phyloP scores from a whole-genome alignment of 1,140 invertebrate species.

The Lutraria rhynchaena region DNA sequence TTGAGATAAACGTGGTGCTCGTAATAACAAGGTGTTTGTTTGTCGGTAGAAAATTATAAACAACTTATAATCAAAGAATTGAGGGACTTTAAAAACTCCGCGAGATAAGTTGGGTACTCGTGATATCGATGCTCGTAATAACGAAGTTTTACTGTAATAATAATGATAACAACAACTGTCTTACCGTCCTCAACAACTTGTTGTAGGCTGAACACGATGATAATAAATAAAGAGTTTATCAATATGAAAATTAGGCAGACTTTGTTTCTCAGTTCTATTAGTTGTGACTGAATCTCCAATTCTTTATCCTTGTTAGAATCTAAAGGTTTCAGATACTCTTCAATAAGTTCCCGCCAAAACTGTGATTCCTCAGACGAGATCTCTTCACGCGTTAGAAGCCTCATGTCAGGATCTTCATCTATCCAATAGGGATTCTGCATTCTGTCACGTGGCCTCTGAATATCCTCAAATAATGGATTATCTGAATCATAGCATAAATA shows the following conservation, averaged over 20 bases:
- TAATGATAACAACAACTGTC: no score
- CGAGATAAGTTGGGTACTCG: no score
- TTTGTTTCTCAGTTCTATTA: slow-evolving; percentile 96
- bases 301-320: slow-evolving; percentile 74
- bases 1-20: no score
- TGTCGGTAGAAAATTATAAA: no score
- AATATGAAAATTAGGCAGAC: slow-evolving; percentile 83
- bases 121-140: no score
- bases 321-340: slow-evolving; percentile 76
- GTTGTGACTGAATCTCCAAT: slow-evolving; percentile 86
- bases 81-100: no score
- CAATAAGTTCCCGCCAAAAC: slow-evolving; percentile 77
- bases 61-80: no score
- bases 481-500: slow-evolving; percentile 33
- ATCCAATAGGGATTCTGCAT: slow-evolving; percentile 97
- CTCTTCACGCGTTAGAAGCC: slow-evolving; percentile 80
- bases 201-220: slow-evolving; percentile 73
- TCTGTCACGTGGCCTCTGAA: slow-evolving; percentile 83
- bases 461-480: slow-evolving; percentile 67
- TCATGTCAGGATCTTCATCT: slow-evolving; percentile 87
- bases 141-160: no score
- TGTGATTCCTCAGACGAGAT: slow-evolving; percentile 84
- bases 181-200: slow-evolving; percentile 62
- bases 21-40: no score
- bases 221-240: slow-evolving; percentile 78